phyloP scores from a whole-genome alignment of 2,797 vertebrate genomes.

The Microtus californicus region DNA sequence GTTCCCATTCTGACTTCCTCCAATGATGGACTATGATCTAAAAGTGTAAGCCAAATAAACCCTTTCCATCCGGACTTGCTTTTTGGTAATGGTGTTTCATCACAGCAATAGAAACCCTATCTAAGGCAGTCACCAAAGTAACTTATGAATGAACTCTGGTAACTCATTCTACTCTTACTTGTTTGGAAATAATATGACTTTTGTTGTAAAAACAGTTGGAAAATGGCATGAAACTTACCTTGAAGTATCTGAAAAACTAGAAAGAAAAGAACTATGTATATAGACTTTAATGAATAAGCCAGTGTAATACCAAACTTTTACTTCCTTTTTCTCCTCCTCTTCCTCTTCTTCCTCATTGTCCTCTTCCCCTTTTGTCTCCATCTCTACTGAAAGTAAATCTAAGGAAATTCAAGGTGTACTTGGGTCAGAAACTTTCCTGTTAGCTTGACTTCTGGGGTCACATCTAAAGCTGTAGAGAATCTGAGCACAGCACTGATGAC shows the following conservation, averaged over 20 bases:
- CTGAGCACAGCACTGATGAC: too few relatives aligned
- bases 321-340: fast-evolving
- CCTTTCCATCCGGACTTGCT: not conserved
- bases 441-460: not conserved
- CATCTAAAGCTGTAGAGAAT: not conserved
- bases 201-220: slow-evolving; percentile 5
- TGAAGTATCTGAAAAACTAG: not conserved
- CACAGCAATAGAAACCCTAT: not conserved
- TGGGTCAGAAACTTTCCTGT: not conserved
- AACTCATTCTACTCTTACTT: not conserved
- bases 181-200: not conserved
- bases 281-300: not conserved
- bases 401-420: not conserved
- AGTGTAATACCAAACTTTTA: not conserved
- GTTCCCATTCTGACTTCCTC: not conserved
- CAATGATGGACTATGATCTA: not conserved
- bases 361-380: not conserved
- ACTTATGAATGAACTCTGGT: not conserved
- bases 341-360: not conserved
- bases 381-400: not conserved
- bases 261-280: not conserved
- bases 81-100: not conserved
- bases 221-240: not conserved
- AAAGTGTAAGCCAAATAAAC: not conserved
- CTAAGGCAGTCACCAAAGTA: not conserved